A percentile compares a stretch with the other conserved stretches of the same genome.
Conservation (phyloP, 2,888 invertebrate species). For the Atherix ibis region DNA sequence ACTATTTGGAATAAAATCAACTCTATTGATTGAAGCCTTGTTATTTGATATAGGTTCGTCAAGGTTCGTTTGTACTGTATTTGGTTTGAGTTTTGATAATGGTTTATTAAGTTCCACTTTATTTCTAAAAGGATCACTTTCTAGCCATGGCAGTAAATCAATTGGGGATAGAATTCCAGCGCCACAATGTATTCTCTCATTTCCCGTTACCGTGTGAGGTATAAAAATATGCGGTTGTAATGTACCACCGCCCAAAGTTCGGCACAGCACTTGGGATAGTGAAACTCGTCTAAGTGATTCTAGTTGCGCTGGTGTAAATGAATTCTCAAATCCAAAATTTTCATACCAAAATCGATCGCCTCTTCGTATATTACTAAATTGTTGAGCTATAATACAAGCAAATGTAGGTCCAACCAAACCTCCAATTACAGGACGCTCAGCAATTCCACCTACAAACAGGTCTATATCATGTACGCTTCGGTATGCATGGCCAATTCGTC, state of each 20-base stretch:
- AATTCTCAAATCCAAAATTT: conserved; percentile 54
- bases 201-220: conserved; percentile 24
- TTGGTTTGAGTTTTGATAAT: background rate
- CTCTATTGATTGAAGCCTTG: conserved; percentile 12
- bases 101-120: conserved; percentile 11
- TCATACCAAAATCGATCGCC: conserved; percentile 78
- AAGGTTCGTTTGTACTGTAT: background rate
- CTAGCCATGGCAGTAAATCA: conserved; percentile 28
- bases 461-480: conserved; percentile 68
- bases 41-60: conserved; percentile 7
- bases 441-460: conserved; percentile 66
- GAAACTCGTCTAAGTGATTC: conserved; percentile 55
- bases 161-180: conserved; percentile 21
- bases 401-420: conserved; percentile 77
- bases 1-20: conserved; percentile 19
- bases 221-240: conserved; percentile 31
- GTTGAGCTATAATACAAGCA: conserved; percentile 75
- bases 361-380: conserved; percentile 60
- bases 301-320: conserved; percentile 61
- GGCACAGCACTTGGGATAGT: conserved; percentile 47
- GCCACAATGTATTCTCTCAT: conserved; percentile 26
- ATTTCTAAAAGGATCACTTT: conserved; percentile 25
- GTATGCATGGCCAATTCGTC: conserved; percentile 44
- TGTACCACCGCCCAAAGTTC: conserved; percentile 29
- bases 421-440: conserved; percentile 62